Evolutionary conservation across 1,140 invertebrate genomes (phyloP), one percentile per base, ranked within the genome.

Genomic region (Wasmannia auropunctata): DNA sequence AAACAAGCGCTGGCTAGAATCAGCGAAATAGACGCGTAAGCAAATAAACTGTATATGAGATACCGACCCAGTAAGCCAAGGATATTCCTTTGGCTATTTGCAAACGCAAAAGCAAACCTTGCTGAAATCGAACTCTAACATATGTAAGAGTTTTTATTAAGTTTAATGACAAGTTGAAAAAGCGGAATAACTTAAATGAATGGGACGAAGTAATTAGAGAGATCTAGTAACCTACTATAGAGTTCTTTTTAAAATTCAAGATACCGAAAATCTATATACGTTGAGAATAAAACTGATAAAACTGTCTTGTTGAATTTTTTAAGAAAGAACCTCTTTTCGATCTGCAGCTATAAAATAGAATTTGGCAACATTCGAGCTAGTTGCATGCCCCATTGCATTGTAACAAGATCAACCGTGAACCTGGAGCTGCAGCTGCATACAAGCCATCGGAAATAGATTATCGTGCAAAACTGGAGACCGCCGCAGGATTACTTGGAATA

Each of bases 11-110:
- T 10, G 4, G 37, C 25, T 43, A 54, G 40, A 83, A 83, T 83
- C 79, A 83, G 67, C 40, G 67, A 60, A 83, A 83, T 58, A 72
- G 16, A 74, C 79, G 67, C 79, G n/a, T 83, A 83, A 83, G 79
- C 51, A 83, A 83, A 83, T 83, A 83, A 74, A 83, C 79, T 83
- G 37, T 74, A 83, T 83, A 76, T 79, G 60, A 79, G 60, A 56
- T 51, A n/a, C 10, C 46, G 40, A 16, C 28, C 25, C 10, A 22
- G 49, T 51, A 58, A 56, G 34, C 19, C 62, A 22, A 14, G 25
- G 40, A 81, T 86, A 86, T 80, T 86, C 34, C 79, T 86, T 69
- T 79, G 75, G 75, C 72, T 43, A 25, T 54, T 69, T 46, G 31
- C n/a, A 19, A 37, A 69, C 25, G 77, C 67, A 46, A 60, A n/a